A percentile compares a stretch with the other conserved stretches of the same genome.
These are phyloP conservation scores for Spea bombifrons DNA, from an alignment of 2,113 vertebrate species.

Conservation along the genomic window DNA sequence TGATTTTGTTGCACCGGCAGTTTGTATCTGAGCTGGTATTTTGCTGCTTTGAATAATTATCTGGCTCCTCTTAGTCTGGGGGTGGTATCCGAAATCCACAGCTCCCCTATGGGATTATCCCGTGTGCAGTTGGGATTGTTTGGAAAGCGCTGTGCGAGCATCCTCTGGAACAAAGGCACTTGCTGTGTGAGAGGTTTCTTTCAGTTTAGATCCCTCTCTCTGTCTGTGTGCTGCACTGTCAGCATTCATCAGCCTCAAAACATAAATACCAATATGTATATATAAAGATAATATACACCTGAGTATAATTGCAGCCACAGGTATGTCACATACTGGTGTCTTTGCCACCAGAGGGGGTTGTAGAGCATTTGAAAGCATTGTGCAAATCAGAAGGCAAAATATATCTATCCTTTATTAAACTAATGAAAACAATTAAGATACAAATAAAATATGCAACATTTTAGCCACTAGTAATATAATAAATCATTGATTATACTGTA, in stretches of 20 bases:
- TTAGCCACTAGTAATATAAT: too few relatives aligned
- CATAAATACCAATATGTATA: not conserved
- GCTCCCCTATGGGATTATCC: conserved; percentile 43
- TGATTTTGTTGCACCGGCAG: conserved; percentile 23
- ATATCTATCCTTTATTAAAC: too few relatives aligned
- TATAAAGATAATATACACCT: not conserved
- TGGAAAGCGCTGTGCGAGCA: conserved; percentile 45
- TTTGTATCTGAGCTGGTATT: conserved; percentile 34
- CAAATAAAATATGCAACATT: too few relatives aligned
- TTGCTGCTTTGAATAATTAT: conserved; percentile 25
- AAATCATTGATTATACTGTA: too few relatives aligned
- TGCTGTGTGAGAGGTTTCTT: conserved; percentile 49
- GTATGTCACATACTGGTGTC: not conserved
- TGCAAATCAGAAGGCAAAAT: too few relatives aligned
- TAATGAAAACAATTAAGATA: too few relatives aligned
- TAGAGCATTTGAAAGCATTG: not conserved
- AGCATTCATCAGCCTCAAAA: conserved; percentile 19
- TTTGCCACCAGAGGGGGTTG: not conserved
- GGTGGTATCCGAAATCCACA: conserved; percentile 43
- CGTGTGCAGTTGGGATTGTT: conserved; percentile 43
- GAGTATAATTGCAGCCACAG: not conserved
- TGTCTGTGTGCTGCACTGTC: conserved; percentile 28
- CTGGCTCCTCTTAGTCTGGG: conserved; percentile 35
- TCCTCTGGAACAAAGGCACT: conserved; percentile 33
- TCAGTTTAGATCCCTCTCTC: conserved; percentile 34